Base-by-base conservation (phyloP, 1,140 invertebrate genomes). In the Drosophila setifemur region DNA sequence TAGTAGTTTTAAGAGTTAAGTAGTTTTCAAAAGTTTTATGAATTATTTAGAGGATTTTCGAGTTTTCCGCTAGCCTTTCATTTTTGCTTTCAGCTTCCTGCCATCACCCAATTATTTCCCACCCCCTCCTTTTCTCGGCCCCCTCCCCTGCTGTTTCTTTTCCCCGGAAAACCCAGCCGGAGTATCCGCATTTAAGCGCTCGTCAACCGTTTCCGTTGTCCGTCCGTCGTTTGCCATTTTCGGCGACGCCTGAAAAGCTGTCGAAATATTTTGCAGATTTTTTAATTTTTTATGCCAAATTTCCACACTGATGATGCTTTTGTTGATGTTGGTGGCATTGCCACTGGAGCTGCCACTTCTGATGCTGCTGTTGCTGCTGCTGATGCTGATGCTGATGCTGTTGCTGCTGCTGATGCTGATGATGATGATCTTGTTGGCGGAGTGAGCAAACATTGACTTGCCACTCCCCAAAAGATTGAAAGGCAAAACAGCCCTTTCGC, bases 1-100 rank as follows among this genome's bases (percentile, higher is more conserved):
- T 85, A 86, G 79, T 85, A 85, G 74, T 85, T 71, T 85, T 86
- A 79, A 86, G 79, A 85, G 79, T 86, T 85, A 85, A 85, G 79
- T 85, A 85, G 81, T 85, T 85, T 85, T 72, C 53, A 67, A 85
- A 85, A 85, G 79, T 85, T 85, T 86, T 85, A 85, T 85, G 79
- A 85, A 85, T 85, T 85, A 85, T 85, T 85, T 86, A 85, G 81
- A 79, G 79, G 79, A 85, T 85, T 86, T 86, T 79, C 75, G 60
- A 85, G 79, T 86, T 79, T 83, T 79, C 70, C 81, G 81, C 79
- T 85, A 79, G 79, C 81, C 79, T 85, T 86, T 72, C 69, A 72
- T 72, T 72, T 72, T 72, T 55, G 67, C 67, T 26, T 49, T 78
- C 64, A 78, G 64, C 43, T 75, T 54, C 42, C 52, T 45, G 42